Base-by-base conservation (phyloP, 2,888 invertebrate species). In the Meteorus cinctellus region DNA sequence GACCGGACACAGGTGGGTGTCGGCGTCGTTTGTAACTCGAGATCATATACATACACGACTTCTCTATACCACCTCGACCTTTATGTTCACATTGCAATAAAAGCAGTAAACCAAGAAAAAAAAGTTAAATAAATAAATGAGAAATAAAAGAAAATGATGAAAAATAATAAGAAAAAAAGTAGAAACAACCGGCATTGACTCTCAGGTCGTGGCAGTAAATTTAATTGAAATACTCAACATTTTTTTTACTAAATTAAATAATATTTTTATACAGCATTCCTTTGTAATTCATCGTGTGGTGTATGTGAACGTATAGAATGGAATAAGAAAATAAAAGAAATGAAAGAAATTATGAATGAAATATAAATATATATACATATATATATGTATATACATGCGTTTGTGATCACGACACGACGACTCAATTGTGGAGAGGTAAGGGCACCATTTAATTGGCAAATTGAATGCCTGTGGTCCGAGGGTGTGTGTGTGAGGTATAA, bases 11-110 rank as follows among this genome's bases (percentile, higher is more conserved):
- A 86, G 85, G 87, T 87, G 86, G 86, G 84, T 81, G 86, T 85
- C 87, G 87, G 87, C 84, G 75, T 78, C 86, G 84, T 87, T 87
- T 87, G 87, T 87, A 87, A 87, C 79, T 73, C 82, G 86, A 87
- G 84, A 55, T 12, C 55, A 19, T 55, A 55, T 55, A 19, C 8
- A 55, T 19, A 81, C 80, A 77, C 76, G 78, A 77, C 77, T 78
- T 73, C 76, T 55, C 55, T 55, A 19, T 19, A 19, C 55, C 19
- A 55, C 55, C 19, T 55, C 55, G 24, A 55, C 55, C 55, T 55
- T 74, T 77, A 74, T 76, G 71, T 76, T 74, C 68, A 71, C 66
- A 65, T 59, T 36, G 36, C 59, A 41, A 66, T 66, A 41, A 66
- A 66, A 66, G 14, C 62, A 62, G 19, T n/a, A 10, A 55, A 19